Evolutionary conservation across 2,797 vertebrate species (phyloP).

Genomic region (Pempheris klunzingeri): DNA sequence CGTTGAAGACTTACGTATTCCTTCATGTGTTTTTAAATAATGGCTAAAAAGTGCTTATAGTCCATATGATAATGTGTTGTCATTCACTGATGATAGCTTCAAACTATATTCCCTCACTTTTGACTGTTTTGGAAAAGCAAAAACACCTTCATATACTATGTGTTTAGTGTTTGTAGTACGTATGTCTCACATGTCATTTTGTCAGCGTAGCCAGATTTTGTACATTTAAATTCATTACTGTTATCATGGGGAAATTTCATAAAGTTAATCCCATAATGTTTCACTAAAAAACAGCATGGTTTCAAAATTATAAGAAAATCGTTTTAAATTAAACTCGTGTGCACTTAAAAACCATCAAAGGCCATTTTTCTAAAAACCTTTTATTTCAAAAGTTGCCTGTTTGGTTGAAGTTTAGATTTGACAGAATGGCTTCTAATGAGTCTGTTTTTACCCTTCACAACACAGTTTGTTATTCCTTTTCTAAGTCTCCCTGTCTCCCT

Average conservation of each 20-base stretch:
- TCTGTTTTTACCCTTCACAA: conserved; percentile 19
- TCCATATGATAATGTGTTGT: neutral
- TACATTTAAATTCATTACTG: neutral
- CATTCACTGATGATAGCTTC: neutral
- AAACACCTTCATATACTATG: neutral
- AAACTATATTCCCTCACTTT: neutral
- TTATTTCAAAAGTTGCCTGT: conserved; percentile 25
- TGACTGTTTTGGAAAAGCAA: neutral
- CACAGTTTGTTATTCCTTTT: conserved; percentile 15
- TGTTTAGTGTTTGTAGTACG: neutral
- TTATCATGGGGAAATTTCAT: neutral
- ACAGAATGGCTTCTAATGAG: conserved; percentile 44
- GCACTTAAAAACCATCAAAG: conserved; percentile 29
- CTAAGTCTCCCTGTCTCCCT: neutral
- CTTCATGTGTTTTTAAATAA: neutral
- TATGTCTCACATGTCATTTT: neutral
- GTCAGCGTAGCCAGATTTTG: neutral
- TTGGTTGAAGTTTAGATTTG: conserved; percentile 40
- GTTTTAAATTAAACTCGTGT: neutral
- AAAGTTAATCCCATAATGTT: neutral
- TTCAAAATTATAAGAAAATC: conserved; percentile 4
- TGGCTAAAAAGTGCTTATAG: neutral
- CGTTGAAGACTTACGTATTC: neutral
- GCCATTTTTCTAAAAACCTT: neutral
- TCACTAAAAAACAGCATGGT: conserved; percentile 2